Evolutionary conservation across 2,113 vertebrate species (phyloP).

Genomic region (Pagrus major): DNA sequence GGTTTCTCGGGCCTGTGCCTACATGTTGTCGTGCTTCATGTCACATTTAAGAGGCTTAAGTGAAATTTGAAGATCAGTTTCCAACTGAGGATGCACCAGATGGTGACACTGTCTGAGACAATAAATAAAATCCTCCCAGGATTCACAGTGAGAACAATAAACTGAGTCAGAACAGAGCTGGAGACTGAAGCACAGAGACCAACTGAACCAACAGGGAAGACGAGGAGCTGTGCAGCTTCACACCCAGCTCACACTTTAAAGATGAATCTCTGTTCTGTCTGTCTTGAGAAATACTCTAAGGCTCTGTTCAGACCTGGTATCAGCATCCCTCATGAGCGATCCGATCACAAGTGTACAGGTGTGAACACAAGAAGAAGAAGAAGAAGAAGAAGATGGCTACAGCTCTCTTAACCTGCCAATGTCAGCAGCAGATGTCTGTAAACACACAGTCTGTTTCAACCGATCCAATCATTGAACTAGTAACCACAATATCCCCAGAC

Average conservation of each 20-base stretch:
- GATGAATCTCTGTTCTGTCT: too few relatives aligned
- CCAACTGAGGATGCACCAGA: conserved; percentile 7
- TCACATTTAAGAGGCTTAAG: not conserved
- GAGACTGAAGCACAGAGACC: not conserved
- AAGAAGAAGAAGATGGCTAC: too few relatives aligned
- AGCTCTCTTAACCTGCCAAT: too few relatives aligned
- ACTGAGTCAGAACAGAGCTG: not conserved
- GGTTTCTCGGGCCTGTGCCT: not conserved
- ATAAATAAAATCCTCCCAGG: not conserved
- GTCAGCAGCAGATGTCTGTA: too few relatives aligned
- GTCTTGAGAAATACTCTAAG: too few relatives aligned
- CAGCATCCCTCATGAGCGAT: too few relatives aligned
- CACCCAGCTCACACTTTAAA: not conserved
- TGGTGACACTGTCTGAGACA: conserved; percentile 13
- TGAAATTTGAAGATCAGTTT: conserved; percentile 1
- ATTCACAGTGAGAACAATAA: not conserved
- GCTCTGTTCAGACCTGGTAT: too few relatives aligned
- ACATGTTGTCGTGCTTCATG: not conserved
- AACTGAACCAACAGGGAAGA: conserved; percentile 6
- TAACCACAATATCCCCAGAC: too few relatives aligned
- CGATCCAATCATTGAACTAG: too few relatives aligned
- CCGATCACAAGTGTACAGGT: too few relatives aligned
- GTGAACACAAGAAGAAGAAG: too few relatives aligned
- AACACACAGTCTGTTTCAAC: too few relatives aligned
- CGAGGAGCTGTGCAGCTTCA: not conserved